Evolutionary conservation across 2,797 vertebrate species (phyloP), one percentile per base, ranked within the genome.

Genomic region (Periophthalmus magnuspinnatus): DNA sequence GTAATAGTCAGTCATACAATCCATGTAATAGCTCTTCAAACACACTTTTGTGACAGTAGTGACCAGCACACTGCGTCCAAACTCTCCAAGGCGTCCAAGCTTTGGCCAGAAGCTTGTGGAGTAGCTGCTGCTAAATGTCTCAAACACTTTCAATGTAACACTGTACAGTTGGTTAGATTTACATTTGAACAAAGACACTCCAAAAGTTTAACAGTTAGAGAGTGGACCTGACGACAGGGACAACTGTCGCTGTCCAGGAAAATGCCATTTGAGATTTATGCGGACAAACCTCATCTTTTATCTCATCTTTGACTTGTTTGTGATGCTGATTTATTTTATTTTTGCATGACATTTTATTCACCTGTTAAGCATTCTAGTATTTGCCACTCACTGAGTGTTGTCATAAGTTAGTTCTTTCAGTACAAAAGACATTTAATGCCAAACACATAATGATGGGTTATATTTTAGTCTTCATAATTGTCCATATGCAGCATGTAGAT

Each of bases 21-120:
- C 70, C 75, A 86, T 84, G 78, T 82, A 73, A 84, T 81, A 86
- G 75, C 78, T 78, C 66, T 70, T 79, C 59, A 65, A 79, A 76
- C 67, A 67, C 56, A 62, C 68, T 58, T 62, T 72, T 68, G 69
- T 67, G 65, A 73, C 85, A 90, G 85, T 80, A 80, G 90, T 92
- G 91, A 83, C 91, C 91, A 89, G 91, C 93, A 91, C 90, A 80
- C 90, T 86, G 87, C 24, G 8, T 75, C 74, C 69, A 69, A 73
- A 73, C 62, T 73, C 74, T 75, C 55, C 10, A 67, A 77, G 67
- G 69, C 68, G 68, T 70, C 83, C 65, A 75, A 82, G 81, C 72
- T 78, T 81, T 74, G 65, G 73, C 78, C 79, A 69, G 77, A 86
- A 80, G 69, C 68, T 74, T 82, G 72, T 72, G 54, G 62, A 81